Percentiles rank a stretch among this genome's conserved stretches.
Conservation (phyloP, 2,888 invertebrate species). For the Odontocerum albicorne region DNA sequence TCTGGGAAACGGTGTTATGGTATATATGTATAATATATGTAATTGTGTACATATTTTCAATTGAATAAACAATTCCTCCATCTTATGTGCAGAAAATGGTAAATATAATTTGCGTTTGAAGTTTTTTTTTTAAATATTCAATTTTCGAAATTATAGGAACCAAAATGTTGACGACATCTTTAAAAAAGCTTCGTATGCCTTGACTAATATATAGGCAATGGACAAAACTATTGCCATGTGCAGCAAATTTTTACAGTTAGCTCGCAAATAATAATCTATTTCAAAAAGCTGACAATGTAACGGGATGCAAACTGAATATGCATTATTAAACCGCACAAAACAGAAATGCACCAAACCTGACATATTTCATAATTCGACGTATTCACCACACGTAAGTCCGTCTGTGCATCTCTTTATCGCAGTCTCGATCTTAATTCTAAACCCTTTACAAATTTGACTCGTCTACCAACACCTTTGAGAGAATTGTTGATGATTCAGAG, state of each 20-base stretch:
- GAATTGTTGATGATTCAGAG: too few relatives aligned
- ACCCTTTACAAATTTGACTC: slow-evolving; percentile 22
- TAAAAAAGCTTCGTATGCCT: slow-evolving; percentile 5
- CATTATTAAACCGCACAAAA: slow-evolving; percentile 1
- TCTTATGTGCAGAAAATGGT: too few relatives aligned
- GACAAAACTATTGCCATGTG: slow-evolving; percentile 11
- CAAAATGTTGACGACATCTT: too few relatives aligned
- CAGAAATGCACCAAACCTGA: slow-evolving; percentile 29
- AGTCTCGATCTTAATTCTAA: slow-evolving; percentile 33
- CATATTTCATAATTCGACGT: slow-evolving; percentile 24
- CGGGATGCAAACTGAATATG: slow-evolving; percentile 21
- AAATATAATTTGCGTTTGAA: too few relatives aligned
- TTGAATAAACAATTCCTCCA: too few relatives aligned
- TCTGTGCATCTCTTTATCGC: slow-evolving; percentile 11
- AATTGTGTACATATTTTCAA: too few relatives aligned
- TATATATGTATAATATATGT: too few relatives aligned
- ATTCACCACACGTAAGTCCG: not conserved
- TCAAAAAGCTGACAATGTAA: slow-evolving; percentile 22
- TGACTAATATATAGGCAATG: slow-evolving; percentile 12
- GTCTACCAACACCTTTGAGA: too few relatives aligned
- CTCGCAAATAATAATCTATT: slow-evolving; percentile 12
- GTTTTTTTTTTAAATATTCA: too few relatives aligned
- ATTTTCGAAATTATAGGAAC: too few relatives aligned
- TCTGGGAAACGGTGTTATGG: too few relatives aligned
- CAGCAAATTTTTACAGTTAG: slow-evolving; percentile 23